Evolutionary conservation across 2,797 vertebrate species (phyloP), one percentile per base, ranked within the genome.

Genomic region (Phataginus tricuspis): DNA sequence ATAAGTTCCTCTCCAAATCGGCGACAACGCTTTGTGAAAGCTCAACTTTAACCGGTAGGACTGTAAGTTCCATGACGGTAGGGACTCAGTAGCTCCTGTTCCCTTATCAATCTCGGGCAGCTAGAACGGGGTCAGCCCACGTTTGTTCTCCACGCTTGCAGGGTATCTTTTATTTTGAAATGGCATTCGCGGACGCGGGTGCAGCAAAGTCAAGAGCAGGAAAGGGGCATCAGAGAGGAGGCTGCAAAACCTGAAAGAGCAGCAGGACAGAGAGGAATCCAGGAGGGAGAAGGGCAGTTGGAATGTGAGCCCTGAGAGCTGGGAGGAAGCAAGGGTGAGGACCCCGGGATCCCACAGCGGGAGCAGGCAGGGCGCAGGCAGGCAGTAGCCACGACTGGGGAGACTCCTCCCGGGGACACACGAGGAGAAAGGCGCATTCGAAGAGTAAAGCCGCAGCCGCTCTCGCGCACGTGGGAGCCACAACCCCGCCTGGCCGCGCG

Each of bases 101-200:
- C 51, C 59, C 80, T 29, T 63, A 29, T 23, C 49, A 21, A 5
- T 53, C 51, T 55, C 23, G 7, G 31, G 42, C 27, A 74, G 31
- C 59, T 4, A 8, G n/a, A 42, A 25, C 53, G 10, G 27, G 75
- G 37, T 39, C 15, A 31, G 64, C 23, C 0, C 51, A 25, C 68
- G 7, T 27, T 21, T 31, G 37, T 53, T 27, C 74, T 49, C 14
- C 1, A 15, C 78, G 2, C 45, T 31, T 16, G 23, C 0, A n/a
- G n/a, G 53, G 68, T 66, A 19, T 53, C 53, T 80, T 94, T 91
- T 51, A 88, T 87, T 91, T 91, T 90, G 92, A 74, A 85, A 59
- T 13, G 82, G 34, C 39, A 23, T 29, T 27, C 27, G 5, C 18
- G 11, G 34, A 14, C 7, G 8, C 42, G 7, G 7, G 34, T 55